Base-by-base conservation (phyloP, 2,113 vertebrate species). In the Plectropomus leopardus region DNA sequence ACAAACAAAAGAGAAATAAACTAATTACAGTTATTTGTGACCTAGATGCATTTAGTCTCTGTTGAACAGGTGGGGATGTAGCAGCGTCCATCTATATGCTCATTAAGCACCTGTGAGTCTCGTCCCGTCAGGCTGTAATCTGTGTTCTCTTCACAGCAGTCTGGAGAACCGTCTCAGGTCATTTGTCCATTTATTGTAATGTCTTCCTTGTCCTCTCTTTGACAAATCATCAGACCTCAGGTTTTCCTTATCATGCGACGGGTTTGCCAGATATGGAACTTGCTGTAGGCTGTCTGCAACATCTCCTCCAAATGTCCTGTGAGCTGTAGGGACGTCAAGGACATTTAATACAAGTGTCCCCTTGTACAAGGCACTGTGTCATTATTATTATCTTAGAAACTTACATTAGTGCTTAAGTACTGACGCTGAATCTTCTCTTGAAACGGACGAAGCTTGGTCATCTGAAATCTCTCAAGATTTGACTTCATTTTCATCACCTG, bases 401-500 rank as follows among this genome's bases (percentile, higher is more conserved):
- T 97, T 96, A 99, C 98, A 28, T 98, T 99, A 95, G 95, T 96
- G 95, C 97, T 98, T 90, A 99, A 96, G 95, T 99, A 98, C 92
- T 98, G 97, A 88, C 96, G 97, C 60, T 97, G 96, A 90, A 99
- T 95, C 91, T 98, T 99, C 81, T 98, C 98, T 93, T 99, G 96
- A 94, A 99, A 99, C 88, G 98, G 98, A 85, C 95, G 95, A 83
- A 99, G 96, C 92, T 99, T 99, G 74, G 97, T 97, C 89, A 97
- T 90, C 93, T 99, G 98, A 93, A 99, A 99, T 93, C 96, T 96
- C 92, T 99, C 98, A 50, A 99, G 95, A 92, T 98, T 99, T 86
- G 96, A 96, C 91, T 94, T 97, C 98, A 99, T 99, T 95, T 98
- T 99, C 55, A 96, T 93, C 92, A 99, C 97, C 98, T 95, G 85